Evolutionary conservation across 1,140 invertebrate species (phyloP), one percentile per base, ranked within the genome.

Genomic region (Prorops nasuta): DNA sequence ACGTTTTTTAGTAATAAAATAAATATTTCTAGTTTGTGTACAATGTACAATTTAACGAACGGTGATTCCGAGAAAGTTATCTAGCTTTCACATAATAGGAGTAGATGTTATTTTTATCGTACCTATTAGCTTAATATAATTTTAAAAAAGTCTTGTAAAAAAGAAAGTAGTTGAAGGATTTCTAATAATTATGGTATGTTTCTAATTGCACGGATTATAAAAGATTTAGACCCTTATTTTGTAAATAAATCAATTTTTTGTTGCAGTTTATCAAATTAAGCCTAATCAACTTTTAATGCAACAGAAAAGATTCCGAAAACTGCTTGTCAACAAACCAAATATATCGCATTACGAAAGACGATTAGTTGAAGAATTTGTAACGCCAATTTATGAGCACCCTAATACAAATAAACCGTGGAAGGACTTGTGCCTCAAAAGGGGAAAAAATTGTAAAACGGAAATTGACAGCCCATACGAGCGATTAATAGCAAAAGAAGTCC

Each of bases 241-340:
- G n/a, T n/a, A 0, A 24, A 32, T 10, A 51, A 15, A 40, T 17
- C 38, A 51, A 44, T 8, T 51, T 51, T 58, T 19, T 65, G 44
- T 73, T 72, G 20, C 55, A 76, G 73, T 54, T 46, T 45, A 64
- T 49, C 73, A 66, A 41, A 54, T 63, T 14, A 49, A 53, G 39
- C 60, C 64, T n/a, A 62, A 58, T 31, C 59, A 61, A 44, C 16
- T 74, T 10, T 42, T 81, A 7, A 49, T 79, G 9, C 80, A 86
- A 51, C 79, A 82, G 12, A 82, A 83, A 63, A 77, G 88, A 54
- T 88, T 82, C 63, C 76, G 83, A 16, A 89, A 87, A 72, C 86
- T 90, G 21, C 89, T 90, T 64, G 83, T 90, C 37, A 84, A 87
- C 66, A 84, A 79, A 51, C 89, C 88, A 1, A 80, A 79, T 67